Evolutionary conservation across 2,888 invertebrate species (phyloP).

Genomic region (Tuta absoluta): DNA sequence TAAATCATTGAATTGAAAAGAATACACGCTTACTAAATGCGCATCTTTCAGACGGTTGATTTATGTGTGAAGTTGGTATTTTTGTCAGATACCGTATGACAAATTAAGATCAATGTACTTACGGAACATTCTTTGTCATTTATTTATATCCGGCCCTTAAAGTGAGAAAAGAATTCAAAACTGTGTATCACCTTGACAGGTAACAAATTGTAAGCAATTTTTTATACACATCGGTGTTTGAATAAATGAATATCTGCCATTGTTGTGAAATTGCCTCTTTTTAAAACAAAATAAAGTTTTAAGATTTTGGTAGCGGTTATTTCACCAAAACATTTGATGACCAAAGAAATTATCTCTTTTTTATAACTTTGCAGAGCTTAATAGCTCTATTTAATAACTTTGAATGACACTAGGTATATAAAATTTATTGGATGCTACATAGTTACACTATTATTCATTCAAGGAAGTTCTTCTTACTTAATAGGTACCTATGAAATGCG

Average conservation of each 20-base stretch:
- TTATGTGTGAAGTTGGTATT: slow-evolving; percentile 8
- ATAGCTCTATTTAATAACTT: too few species aligned
- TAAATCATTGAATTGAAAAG: background rate
- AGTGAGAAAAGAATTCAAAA: slow-evolving; percentile 7
- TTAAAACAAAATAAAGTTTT: background rate
- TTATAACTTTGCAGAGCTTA: too few species aligned
- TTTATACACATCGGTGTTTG: background rate
- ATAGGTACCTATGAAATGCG: too few species aligned
- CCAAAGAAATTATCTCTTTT: too few species aligned
- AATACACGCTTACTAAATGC: slow-evolving; percentile 5
- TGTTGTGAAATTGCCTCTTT: background rate
- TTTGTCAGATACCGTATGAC: background rate
- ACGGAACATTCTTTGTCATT: background rate
- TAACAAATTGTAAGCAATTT: slow-evolving; percentile 8
- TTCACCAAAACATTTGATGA: too few species aligned
- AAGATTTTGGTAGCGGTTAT: background rate
- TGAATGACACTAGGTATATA: too few species aligned
- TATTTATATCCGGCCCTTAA: background rate
- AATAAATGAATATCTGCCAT: background rate
- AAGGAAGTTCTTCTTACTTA: too few species aligned
- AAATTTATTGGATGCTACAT: too few species aligned
- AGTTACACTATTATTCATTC: too few species aligned
- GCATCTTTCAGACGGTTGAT: background rate
- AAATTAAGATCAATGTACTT: slow-evolving; percentile 1
- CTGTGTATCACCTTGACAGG: slow-evolving; percentile 4